Evolutionary conservation across 2,888 invertebrate species (phyloP), one percentile per base, ranked within the genome.

Genomic region (Rosalia funebris): DNA sequence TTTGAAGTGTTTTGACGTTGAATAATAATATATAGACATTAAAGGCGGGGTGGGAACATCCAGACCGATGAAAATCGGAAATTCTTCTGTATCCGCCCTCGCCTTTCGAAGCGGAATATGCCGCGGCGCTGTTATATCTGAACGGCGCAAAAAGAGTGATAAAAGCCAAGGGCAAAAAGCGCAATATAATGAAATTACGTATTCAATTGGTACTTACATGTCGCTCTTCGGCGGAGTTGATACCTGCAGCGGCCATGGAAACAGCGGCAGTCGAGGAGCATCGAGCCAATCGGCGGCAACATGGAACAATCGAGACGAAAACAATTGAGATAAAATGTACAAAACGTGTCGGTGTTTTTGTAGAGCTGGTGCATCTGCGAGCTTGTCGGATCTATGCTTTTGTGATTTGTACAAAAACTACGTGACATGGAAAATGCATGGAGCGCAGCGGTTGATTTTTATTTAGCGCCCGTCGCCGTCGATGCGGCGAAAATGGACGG

Each of bases 161-260:
- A 47, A 60, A 39, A 54, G 41, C 60, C 47, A 42, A 25, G 17
- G 39, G 62, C 56, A 70, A 69, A 60, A 70, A 68, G 67, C 63
- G 55, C 58, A 71, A 69, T 68, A 66, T 66, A 74, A 75, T 71
- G 71, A 73, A 74, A 75, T 75, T 74, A 73, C 71, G 68, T 71
- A 75, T 74, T 74, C 71, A 76, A 73, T 71, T 64, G 64, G 65
- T 83, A 87, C 88, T 87, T 80, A 88, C 88, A 84, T 88, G 88
- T 83, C 88, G 83, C 81, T 88, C 88, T 77, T 88, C 88, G 14
- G 86, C 84, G 42, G 87, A 85, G 79, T 86, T 87, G 77, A 87
- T 82, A 79, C 87, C 87, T 87, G 84, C 81, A 73, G 73, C 71
- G 57, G 74, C 75, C 77, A 77, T 76, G 72, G 74, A 71, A 73